Evolutionary conservation across 2,888 invertebrate genomes (phyloP).

Genomic region (Aspidiotus rigidus): DNA sequence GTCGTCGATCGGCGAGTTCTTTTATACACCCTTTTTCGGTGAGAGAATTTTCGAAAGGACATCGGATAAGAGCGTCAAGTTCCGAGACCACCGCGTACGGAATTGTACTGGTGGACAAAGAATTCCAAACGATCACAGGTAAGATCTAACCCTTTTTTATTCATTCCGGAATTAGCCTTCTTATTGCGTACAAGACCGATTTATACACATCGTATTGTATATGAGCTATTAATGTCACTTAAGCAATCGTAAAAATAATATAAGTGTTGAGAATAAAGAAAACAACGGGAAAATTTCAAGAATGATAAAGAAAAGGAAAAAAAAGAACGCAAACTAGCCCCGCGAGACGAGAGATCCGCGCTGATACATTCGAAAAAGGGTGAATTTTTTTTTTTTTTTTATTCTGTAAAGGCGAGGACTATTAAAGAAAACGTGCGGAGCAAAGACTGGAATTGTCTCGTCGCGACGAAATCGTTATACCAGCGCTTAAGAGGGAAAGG

Average conservation of each 20-base stretch:
- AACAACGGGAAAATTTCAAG: not conserved
- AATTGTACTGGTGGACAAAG: too few species aligned
- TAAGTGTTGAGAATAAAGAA: constrained; percentile 1
- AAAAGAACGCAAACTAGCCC: constrained; percentile 21
- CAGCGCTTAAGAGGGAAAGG: not conserved
- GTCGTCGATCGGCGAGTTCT: too few species aligned
- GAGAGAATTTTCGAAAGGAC: too few species aligned
- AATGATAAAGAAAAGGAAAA: constrained; percentile 8
- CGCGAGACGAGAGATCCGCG: constrained; percentile 12
- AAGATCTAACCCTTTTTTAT: too few species aligned
- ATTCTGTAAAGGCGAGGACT: not conserved
- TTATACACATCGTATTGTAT: not conserved
- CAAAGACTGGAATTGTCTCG: constrained; percentile 10
- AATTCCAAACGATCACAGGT: too few species aligned
- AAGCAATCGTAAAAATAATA: constrained; percentile 15
- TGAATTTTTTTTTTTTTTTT: constrained; percentile 2
- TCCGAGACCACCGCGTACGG: too few species aligned
- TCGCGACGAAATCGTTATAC: constrained; percentile 1
- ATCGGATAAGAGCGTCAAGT: too few species aligned
- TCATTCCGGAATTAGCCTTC: too few species aligned
- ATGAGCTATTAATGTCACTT: constrained; percentile 25
- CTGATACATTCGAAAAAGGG: constrained; percentile 13
- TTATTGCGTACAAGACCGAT: too few species aligned
- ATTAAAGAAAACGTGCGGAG: not conserved
- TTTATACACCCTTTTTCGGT: too few species aligned